phyloP scores from a whole-genome alignment of 1,140 invertebrate genomes.

The Daktulosphaira vitifoliae region DNA sequence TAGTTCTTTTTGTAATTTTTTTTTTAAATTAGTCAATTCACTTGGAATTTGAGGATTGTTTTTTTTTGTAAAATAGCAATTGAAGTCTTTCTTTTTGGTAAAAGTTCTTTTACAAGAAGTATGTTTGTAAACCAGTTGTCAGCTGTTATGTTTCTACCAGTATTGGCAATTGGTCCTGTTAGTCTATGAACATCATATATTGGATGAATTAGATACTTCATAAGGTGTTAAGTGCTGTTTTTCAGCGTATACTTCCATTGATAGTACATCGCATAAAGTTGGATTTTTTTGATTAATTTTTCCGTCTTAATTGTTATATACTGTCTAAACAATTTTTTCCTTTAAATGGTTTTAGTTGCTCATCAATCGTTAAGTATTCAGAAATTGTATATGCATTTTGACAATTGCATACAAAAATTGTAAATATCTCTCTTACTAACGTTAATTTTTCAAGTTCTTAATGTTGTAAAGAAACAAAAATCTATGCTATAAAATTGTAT shows the following conservation, averaged over 20 bases:
- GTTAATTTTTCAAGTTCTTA: conserved; percentile 40
- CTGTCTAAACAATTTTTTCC: conserved; percentile 42
- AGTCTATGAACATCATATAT: conserved; percentile 29
- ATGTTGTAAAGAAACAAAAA: conserved; percentile 32
- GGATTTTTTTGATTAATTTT: conserved; percentile 46
- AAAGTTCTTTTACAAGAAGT: conserved; percentile 40
- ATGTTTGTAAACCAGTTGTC: conserved; percentile 43
- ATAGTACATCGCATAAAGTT: conserved; percentile 38
- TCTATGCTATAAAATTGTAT: background rate
- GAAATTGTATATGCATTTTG: conserved; percentile 7
- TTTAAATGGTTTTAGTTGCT: conserved; percentile 42
- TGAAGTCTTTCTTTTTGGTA: conserved; percentile 32
- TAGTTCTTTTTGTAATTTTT: background rate
- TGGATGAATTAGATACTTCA: background rate
- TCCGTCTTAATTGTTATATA: conserved; percentile 44
- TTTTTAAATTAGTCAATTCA: conserved; percentile 34
- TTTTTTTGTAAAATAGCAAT: conserved; percentile 43
- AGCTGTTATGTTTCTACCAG: conserved; percentile 40
- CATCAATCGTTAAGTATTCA: conserved; percentile 43
- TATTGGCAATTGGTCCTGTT: conserved; percentile 37
- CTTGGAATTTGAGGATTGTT: conserved; percentile 40
- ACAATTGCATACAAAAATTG: conserved; percentile 34
- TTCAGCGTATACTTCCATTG: background rate
- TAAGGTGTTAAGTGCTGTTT: background rate
- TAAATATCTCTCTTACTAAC: conserved; percentile 35